phyloP scores from a whole-genome alignment of 2,888 invertebrate genomes.

The Coleophora deauratella region DNA sequence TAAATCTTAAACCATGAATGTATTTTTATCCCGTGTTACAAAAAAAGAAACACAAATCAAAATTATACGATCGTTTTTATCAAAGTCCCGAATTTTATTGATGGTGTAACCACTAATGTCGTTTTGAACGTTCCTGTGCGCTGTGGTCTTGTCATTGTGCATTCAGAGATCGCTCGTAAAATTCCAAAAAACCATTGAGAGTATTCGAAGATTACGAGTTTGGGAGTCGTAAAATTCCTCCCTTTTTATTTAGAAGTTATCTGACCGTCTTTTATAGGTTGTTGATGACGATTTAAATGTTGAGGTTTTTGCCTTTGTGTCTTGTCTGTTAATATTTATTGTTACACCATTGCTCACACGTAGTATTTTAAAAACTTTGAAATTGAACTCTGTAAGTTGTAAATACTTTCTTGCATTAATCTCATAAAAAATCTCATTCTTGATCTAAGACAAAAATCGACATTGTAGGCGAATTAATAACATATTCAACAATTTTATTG shows the following conservation, averaged over 20 bases:
- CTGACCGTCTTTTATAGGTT: constrained; percentile 27
- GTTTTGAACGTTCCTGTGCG: constrained; percentile 6
- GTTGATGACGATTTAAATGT: constrained; percentile 30
- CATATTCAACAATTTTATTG: too few relatives aligned
- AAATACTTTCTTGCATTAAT: too few relatives aligned
- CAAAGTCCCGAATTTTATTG: background rate
- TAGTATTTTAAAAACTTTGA: too few relatives aligned
- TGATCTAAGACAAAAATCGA: too few relatives aligned
- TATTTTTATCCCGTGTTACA: too few relatives aligned
- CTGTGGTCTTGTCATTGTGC: constrained; percentile 14
- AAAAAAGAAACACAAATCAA: too few relatives aligned
- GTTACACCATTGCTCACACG: too few relatives aligned
- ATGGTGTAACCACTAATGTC: constrained; percentile 10
- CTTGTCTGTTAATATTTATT: constrained; percentile 11
- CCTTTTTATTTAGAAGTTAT: constrained; percentile 23
- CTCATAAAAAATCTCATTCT: too few relatives aligned
- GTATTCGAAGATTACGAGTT: constrained; percentile 16
- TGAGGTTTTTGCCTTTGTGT: constrained; percentile 22
- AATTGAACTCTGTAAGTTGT: too few relatives aligned
- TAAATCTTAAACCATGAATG: too few relatives aligned
- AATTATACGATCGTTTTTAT: too few relatives aligned
- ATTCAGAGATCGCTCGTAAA: constrained; percentile 8
- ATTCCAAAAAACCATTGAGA: constrained; percentile 39
- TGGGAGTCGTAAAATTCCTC: constrained; percentile 28
- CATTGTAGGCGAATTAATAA: too few relatives aligned